Conservation (phyloP, 2,888 invertebrate species). For the Pseudanteris insignis region DNA sequence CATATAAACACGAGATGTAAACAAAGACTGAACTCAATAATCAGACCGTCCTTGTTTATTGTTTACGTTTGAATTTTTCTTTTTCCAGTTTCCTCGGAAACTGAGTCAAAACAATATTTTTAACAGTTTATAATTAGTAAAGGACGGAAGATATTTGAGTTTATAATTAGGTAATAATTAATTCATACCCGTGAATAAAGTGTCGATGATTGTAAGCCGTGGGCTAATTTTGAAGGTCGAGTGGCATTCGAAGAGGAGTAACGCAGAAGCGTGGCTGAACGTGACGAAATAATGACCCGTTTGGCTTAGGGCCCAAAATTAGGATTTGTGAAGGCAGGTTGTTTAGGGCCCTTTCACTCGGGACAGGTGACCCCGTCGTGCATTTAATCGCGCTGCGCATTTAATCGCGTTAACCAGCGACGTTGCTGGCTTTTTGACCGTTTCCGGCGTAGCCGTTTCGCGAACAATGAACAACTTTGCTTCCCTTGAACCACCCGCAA, state of each 20-base stretch:
- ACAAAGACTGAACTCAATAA: too few species aligned
- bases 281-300: slow-evolving; percentile 57
- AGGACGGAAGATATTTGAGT: too few species aligned
- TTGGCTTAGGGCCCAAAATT: slow-evolving; percentile 53
- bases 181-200: slow-evolving; percentile 14
- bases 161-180: too few species aligned
- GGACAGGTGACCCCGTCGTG: slow-evolving; percentile 38
- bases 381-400: slow-evolving; percentile 17
- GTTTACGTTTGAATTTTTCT: too few species aligned
- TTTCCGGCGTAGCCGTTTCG: slow-evolving; percentile 26
- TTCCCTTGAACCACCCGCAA: too few species aligned
- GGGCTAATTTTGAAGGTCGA: slow-evolving; percentile 25
- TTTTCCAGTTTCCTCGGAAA: too few species aligned
- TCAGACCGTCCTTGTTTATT: too few species aligned
- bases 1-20: too few species aligned
- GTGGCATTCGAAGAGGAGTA: slow-evolving; percentile 20
- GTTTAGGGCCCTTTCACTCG: slow-evolving; percentile 46
- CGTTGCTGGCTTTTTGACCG: slow-evolving; percentile 53
- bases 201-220: slow-evolving; percentile 12
- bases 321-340: slow-evolving; percentile 49
- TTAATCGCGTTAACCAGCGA: slow-evolving; percentile 50
- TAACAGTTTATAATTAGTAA: too few species aligned
- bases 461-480: slow-evolving; percentile 14
- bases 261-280: slow-evolving; percentile 47
- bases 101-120: too few species aligned